A percentile compares a stretch with the other conserved stretches of the same genome.
Conservation (phyloP, 2,888 invertebrate species). For the Sceliomorpha sp. region DNA sequence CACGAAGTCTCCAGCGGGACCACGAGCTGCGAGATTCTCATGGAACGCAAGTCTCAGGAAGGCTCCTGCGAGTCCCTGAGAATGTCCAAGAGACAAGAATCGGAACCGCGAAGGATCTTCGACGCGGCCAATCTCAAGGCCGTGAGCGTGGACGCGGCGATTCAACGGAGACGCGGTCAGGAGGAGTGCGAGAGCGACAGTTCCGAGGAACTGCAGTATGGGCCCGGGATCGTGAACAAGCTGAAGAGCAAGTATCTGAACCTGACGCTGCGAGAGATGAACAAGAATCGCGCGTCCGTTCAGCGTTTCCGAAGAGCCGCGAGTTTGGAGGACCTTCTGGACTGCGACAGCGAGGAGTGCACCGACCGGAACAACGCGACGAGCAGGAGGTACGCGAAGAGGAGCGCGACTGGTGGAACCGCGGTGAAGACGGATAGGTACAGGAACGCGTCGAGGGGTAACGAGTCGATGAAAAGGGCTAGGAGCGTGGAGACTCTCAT, state of each 20-base stretch:
- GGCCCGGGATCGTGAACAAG: constrained; percentile 94
- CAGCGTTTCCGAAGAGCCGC: constrained; percentile 88
- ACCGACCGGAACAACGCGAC: constrained; percentile 55
- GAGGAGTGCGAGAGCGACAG: constrained; percentile 82
- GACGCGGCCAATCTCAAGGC: constrained; percentile 37
- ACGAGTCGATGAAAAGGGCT: constrained; percentile 89
- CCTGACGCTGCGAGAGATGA: constrained; percentile 88
- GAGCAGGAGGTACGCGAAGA: constrained; percentile 68
- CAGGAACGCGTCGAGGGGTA: constrained; percentile 82
- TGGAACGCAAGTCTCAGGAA: constrained; percentile 67
- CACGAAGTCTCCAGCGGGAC: constrained; percentile 67
- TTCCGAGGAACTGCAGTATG: constrained; percentile 92
- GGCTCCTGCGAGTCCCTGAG: constrained; percentile 30
- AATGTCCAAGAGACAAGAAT: constrained; percentile 42
- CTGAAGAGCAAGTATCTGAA: constrained; percentile 93
- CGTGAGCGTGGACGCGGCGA: constrained; percentile 17
- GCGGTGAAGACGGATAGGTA: constrained; percentile 78
- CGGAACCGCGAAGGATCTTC: constrained; percentile 20
- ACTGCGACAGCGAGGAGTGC: constrained; percentile 82
- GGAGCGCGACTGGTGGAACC: constrained; percentile 44
- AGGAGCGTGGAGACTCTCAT: constrained; percentile 92
- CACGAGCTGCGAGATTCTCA: constrained; percentile 64
- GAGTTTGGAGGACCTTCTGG: constrained; percentile 91
- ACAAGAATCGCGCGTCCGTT: constrained; percentile 85
- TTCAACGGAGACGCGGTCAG: constrained; percentile 14